phyloP scores from a whole-genome alignment of 2,113 vertebrate genomes.

The Baryphthengus martii region DNA sequence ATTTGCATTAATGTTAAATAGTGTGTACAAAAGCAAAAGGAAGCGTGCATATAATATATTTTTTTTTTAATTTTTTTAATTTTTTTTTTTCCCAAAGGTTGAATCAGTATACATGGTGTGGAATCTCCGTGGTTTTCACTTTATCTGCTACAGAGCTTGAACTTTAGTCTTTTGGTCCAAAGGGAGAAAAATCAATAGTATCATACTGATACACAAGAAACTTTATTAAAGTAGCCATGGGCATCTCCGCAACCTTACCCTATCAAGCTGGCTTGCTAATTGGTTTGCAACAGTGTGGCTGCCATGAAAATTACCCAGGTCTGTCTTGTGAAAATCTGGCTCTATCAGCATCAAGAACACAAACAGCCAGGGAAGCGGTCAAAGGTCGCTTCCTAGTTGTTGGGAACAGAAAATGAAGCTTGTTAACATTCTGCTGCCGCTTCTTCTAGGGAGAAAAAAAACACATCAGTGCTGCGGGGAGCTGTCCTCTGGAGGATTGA shows the following conservation, averaged over 20 bases:
- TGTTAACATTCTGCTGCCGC: slow-evolving; percentile 63
- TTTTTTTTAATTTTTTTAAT: not conserved
- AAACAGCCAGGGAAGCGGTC: slow-evolving; percentile 29
- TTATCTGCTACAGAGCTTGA: slow-evolving; percentile 10
- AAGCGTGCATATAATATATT: not conserved
- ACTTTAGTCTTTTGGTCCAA: slow-evolving; percentile 46
- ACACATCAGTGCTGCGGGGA: not conserved
- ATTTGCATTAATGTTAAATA: slow-evolving; percentile 4
- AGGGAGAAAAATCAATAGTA: slow-evolving; percentile 51
- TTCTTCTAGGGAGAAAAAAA: not conserved
- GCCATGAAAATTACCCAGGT: slow-evolving; percentile 32
- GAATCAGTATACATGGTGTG: not conserved
- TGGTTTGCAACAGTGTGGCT: slow-evolving; percentile 39
- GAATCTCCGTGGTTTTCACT: not conserved
- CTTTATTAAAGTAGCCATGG: slow-evolving; percentile 61
- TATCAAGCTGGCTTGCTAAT: slow-evolving; percentile 59
- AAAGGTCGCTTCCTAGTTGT: slow-evolving; percentile 23
- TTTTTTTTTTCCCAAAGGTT: not conserved
- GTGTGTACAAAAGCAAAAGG: not conserved
- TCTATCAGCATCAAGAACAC: slow-evolving; percentile 51
- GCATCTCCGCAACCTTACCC: slow-evolving; percentile 26
- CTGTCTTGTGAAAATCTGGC: slow-evolving; percentile 53
- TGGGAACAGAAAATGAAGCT: slow-evolving; percentile 56
- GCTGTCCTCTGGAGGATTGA: slow-evolving; percentile 28
- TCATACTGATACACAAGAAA: slow-evolving; percentile 47